Evolutionary conservation across 2,797 vertebrate species (phyloP).

Genomic region (Myotis daubentonii): DNA sequence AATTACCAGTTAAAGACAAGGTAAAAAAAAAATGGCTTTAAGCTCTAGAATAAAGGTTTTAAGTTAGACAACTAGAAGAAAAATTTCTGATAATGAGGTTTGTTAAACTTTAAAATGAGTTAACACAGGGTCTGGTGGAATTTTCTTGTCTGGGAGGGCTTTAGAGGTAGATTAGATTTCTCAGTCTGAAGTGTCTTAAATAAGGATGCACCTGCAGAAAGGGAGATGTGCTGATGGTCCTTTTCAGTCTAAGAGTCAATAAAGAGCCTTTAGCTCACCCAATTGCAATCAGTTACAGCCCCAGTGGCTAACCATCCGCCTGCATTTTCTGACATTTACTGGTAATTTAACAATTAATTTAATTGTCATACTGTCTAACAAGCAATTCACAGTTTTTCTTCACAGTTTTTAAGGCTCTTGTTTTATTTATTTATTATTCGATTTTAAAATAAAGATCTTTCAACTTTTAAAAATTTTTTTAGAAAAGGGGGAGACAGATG

Average conservation of each 20-base stretch:
- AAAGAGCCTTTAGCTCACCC: background rate
- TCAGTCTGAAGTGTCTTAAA: background rate
- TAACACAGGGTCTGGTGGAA: background rate
- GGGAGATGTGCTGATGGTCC: background rate
- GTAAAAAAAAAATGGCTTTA: conserved; percentile 45
- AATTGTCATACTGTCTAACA: conserved; percentile 47
- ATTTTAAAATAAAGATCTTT: too few species aligned
- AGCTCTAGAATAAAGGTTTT: conserved; percentile 43
- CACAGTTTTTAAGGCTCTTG: background rate
- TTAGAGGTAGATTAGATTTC: conserved; percentile 28
- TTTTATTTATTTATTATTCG: conserved; percentile 34
- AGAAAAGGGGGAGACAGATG: too few species aligned
- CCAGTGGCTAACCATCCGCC: background rate
- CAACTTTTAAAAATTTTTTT: too few species aligned
- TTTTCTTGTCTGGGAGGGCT: conserved; percentile 32
- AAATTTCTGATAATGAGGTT: conserved; percentile 33
- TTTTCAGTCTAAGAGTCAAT: background rate
- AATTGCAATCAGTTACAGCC: conserved; percentile 2
- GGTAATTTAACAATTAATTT: conserved; percentile 65
- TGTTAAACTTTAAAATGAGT: conserved; percentile 61
- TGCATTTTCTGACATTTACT: conserved; percentile 50
- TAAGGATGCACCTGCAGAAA: background rate
- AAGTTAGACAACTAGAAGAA: conserved; percentile 22
- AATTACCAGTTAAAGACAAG: conserved; percentile 27
- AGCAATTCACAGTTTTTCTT: conserved; percentile 62